These are phyloP conservation scores for Andrena chrysosceles DNA, from an alignment of 2,888 invertebrate genomes.

Conservation along the genomic window DNA sequence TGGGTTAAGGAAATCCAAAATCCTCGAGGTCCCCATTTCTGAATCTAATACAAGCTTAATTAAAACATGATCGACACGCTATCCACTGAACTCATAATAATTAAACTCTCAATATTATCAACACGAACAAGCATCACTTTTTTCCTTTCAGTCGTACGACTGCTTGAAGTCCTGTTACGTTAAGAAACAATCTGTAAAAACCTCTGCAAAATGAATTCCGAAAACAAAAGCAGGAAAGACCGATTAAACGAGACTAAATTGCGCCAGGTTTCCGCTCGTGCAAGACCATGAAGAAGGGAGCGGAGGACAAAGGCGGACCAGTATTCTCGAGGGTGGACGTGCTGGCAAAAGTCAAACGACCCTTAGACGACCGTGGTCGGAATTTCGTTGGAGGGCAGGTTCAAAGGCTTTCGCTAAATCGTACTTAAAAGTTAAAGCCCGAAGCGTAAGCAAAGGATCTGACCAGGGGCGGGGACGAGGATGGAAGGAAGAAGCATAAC, in stretches of 20 bases:
- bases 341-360: conserved; percentile 59
- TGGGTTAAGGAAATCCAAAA: background rate
- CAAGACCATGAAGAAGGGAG: background rate
- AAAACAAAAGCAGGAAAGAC: conserved; percentile 1
- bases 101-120: no score
- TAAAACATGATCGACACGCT: no score
- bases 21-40: no score
- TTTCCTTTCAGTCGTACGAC: no score
- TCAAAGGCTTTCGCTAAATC: conserved; percentile 75
- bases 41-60: no score
- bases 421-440: conserved; percentile 71
- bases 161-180: background rate
- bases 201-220: background rate
- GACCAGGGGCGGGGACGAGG: conserved; percentile 18
- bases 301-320: conserved; percentile 24
- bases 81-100: no score
- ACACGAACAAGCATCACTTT: no score
- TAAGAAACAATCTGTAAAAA: background rate
- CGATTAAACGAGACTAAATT: conserved; percentile 24
- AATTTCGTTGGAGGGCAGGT: conserved; percentile 48
- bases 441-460: conserved; percentile 47
- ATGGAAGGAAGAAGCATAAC: conserved; percentile 56
- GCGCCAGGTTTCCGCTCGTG: background rate
- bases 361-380: conserved; percentile 24
- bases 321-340: conserved; percentile 27